These are phyloP conservation scores for Nephrocerus scutellatus DNA, from an alignment of 2,888 invertebrate genomes.

Conservation along the genomic window DNA sequence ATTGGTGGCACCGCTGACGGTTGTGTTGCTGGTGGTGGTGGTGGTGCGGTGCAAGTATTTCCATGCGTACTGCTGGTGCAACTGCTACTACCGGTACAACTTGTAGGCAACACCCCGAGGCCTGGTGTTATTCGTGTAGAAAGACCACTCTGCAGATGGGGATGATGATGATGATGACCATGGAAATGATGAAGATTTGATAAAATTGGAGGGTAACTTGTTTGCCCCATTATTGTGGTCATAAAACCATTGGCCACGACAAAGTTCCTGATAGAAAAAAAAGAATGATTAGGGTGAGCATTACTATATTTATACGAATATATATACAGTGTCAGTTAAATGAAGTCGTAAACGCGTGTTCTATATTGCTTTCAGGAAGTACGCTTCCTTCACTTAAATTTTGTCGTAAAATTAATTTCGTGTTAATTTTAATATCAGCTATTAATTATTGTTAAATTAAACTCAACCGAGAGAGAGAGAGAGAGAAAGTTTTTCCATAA, in stretches of 20 bases:
- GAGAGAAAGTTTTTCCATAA: no score
- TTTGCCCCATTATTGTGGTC: slow-evolving; percentile 46
- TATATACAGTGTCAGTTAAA: no score
- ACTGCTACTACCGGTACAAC: slow-evolving; percentile 22
- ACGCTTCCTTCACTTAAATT: slow-evolving; percentile 18
- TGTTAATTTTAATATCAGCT: slow-evolving; percentile 43
- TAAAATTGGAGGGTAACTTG: slow-evolving; percentile 37
- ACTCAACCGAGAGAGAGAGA: no score
- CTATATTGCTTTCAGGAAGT: slow-evolving; percentile 18
- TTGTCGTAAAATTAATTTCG: slow-evolving; percentile 43
- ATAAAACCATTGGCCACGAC: slow-evolving; percentile 58
- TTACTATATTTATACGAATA: no score
- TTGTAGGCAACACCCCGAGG: no score
- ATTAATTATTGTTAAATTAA: no score
- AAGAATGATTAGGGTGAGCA: slow-evolving; percentile 26
- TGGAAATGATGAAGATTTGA: slow-evolving; percentile 23
- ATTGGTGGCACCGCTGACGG: slow-evolving; percentile 41
- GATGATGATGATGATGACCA: no score
- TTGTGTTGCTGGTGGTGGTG: slow-evolving; percentile 47
- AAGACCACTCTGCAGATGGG: slow-evolving; percentile 20
- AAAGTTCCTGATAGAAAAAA: slow-evolving; percentile 49
- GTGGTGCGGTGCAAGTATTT: slow-evolving; percentile 29
- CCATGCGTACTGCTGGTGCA: slow-evolving; percentile 46
- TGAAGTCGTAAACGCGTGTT: no score
- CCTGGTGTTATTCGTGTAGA: slow-evolving; percentile 22